Conservation (phyloP, 1,140 invertebrate genomes). For the Drosophila kepulauana region DNA sequence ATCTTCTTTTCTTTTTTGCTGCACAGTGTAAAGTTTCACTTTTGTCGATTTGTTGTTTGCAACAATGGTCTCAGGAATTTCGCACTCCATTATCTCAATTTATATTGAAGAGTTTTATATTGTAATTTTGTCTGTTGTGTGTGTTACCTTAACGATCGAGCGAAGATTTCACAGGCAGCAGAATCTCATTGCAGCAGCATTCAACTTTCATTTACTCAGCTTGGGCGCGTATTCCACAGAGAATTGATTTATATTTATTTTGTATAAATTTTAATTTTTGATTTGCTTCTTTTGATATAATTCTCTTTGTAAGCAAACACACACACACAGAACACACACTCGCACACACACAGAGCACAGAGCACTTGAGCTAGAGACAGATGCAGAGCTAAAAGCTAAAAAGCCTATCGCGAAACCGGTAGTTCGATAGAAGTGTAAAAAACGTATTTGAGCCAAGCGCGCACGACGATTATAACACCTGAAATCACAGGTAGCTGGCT, state of each 20-base stretch:
- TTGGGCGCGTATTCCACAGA: neutral
- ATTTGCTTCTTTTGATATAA: constrained; percentile 5
- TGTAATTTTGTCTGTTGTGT: neutral
- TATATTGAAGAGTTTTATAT: neutral
- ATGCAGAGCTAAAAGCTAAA: neutral
- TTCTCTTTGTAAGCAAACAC: constrained; percentile 15
- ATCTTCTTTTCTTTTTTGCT: neutral
- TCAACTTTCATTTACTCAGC: constrained; percentile 7
- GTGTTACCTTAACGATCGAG: constrained; percentile 5
- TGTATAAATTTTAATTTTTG: constrained; percentile 16
- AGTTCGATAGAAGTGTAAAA: constrained; percentile 37
- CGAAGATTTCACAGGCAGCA: constrained; percentile 16
- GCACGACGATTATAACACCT: constrained; percentile 51
- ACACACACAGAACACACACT: constrained; percentile 2
- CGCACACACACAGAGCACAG: neutral
- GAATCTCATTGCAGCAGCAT: constrained; percentile 19
- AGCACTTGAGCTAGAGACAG: neutral
- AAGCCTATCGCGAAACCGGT: constrained; percentile 41
- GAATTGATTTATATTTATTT: neutral
- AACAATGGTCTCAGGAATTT: constrained; percentile 12
- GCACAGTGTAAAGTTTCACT: constrained; percentile 27
- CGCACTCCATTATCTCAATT: constrained; percentile 4
- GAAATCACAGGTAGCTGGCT: constrained; percentile 56
- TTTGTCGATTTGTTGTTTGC: constrained; percentile 28
- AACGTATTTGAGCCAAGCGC: constrained; percentile 44